These are phyloP conservation scores for Clitarchus hookeri DNA, from an alignment of 2,888 invertebrate genomes.

Conservation along the genomic window DNA sequence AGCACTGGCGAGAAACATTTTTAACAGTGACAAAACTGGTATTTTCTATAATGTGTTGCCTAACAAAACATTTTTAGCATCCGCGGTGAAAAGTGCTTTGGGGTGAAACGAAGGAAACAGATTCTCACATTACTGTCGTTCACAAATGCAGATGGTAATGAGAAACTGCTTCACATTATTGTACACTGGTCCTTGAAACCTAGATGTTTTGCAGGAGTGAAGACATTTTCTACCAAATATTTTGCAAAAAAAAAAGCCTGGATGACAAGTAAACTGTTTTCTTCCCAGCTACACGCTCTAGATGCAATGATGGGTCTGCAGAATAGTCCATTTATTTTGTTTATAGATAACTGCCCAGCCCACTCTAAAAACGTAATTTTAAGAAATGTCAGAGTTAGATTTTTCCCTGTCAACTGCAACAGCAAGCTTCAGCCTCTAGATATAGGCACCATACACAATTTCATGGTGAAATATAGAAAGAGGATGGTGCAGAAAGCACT, in stretches of 20 bases:
- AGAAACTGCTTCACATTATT: neutral
- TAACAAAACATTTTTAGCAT: neutral
- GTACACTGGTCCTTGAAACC: neutral
- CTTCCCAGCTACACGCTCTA: neutral
- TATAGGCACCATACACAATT: no score
- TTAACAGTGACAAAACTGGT: slow-evolving; percentile 26
- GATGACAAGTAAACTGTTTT: neutral
- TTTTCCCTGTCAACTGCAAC: no score
- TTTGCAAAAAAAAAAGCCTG: neutral
- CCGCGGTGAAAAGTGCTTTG: neutral
- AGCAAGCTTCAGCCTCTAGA: no score
- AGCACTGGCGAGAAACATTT: slow-evolving; percentile 21
- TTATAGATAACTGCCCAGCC: no score
- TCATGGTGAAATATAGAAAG: neutral
- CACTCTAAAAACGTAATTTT: no score
- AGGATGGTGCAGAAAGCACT: neutral
- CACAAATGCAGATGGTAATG: no score
- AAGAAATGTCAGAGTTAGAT: no score
- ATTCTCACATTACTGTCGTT: no score
- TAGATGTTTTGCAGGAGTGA: no score
- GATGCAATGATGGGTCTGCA: neutral
- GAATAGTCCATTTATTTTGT: no score
- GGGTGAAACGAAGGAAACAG: neutral
- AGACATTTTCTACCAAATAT: slow-evolving; percentile 21
- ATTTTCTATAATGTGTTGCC: neutral